phyloP scores from a whole-genome alignment of 2,888 invertebrate species.

The Cheilosia impressa region DNA sequence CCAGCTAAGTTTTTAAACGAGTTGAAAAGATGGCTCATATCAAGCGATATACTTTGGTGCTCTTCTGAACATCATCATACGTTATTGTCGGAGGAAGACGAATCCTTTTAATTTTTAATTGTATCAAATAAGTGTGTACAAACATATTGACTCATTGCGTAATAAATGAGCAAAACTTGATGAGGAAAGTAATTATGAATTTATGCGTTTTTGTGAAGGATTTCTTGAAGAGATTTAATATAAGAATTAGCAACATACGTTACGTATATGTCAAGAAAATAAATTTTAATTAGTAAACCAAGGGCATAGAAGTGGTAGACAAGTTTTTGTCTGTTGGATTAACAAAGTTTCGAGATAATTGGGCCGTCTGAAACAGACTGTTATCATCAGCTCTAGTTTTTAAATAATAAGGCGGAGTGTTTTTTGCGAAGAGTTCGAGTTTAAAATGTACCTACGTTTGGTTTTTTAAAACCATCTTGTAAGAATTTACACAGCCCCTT shows the following conservation, averaged over 20 bases:
- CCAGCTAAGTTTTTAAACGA: constrained; percentile 82
- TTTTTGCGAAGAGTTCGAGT: no score
- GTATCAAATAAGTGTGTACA: background rate
- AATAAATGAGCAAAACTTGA: constrained; percentile 12
- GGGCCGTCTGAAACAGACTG: no score
- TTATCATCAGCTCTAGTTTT: no score
- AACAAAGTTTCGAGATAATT: no score
- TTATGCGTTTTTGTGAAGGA: background rate
- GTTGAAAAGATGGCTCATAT: constrained; percentile 80
- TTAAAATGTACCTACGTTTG: no score
- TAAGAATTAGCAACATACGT: background rate
- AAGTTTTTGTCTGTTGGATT: no score
- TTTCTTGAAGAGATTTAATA: background rate
- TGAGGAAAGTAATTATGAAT: background rate
- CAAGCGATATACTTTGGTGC: constrained; percentile 33
- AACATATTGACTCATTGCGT: constrained; percentile 4
- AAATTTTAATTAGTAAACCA: no score
- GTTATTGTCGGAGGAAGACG: constrained; percentile 8
- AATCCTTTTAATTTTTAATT: constrained; percentile 19
- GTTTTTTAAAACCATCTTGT: no score
- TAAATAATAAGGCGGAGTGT: no score
- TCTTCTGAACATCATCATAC: constrained; percentile 43
- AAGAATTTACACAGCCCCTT: no score
- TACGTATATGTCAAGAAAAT: no score
- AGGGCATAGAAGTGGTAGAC: no score